These are phyloP conservation scores for Hylaeus volcanicus DNA, from an alignment of 1,140 invertebrate genomes.

Conservation along the genomic window DNA sequence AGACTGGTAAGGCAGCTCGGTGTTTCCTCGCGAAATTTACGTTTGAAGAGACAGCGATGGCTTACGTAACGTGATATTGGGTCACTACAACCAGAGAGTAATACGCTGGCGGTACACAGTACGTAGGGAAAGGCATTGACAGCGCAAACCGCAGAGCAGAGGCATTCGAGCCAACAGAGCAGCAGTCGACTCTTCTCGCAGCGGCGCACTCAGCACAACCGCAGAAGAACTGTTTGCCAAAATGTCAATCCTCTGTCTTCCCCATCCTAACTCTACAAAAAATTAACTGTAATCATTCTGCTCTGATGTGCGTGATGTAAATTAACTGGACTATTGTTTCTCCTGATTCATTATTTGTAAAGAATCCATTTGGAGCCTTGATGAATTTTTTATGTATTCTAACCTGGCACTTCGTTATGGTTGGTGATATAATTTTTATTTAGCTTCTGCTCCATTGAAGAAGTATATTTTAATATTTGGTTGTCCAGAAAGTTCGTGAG, in stretches of 20 bases:
- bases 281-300: conserved; percentile 7
- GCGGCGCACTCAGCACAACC: conserved; percentile 45
- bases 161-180: conserved; percentile 46
- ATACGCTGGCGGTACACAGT: conserved; percentile 37
- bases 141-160: conserved; percentile 70
- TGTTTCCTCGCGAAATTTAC: conserved; percentile 8
- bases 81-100: conserved; percentile 67
- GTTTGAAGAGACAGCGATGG: conserved; percentile 20
- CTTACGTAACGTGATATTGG: conserved; percentile 68
- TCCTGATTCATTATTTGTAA: too few species aligned
- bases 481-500: too few species aligned
- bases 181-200: conserved; percentile 43
- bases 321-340: too few species aligned
- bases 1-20: not conserved
- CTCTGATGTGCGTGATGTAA: not conserved
- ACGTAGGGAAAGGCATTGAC: conserved; percentile 70
- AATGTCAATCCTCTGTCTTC: conserved; percentile 23
- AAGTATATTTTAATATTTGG: too few species aligned
- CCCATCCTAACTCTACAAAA: not conserved
- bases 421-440: too few species aligned
- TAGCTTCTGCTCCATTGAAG: too few species aligned
- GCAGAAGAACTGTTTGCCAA: conserved; percentile 37
- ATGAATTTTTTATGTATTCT: too few species aligned
- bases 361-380: too few species aligned
- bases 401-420: too few species aligned